Evolutionary conservation across 1,140 invertebrate species (phyloP), one percentile per base, ranked within the genome.

Genomic region (Micrasema minimum): DNA sequence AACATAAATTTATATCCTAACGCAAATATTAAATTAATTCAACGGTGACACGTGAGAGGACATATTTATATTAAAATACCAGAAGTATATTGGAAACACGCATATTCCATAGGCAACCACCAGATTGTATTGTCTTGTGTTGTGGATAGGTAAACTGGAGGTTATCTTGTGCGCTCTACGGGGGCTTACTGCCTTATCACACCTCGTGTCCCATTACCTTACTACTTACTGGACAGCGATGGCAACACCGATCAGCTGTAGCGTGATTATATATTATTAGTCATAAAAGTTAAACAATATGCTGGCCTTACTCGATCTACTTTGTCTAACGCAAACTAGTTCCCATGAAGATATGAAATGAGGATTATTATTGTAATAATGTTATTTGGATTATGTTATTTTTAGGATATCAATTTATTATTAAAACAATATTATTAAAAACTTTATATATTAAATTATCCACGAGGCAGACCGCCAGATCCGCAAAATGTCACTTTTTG

Each of bases 51-150:
- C 61, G 65, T 72, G 73, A 55, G 43, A 75, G 26, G 26, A 31
- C 26, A 74, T 75, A 66, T 74, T 31, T 74, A 69, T 72, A 71
- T 64, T 23, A 74, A 68, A 41, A 74, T 65, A 73, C 50, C 31
- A 64, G 50, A 68, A 71, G 64, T 65, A 43, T 57, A 74, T 45
- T 72, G 59, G 64, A 55, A 68, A 69, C 69, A 69, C 43, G 69
- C 66, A 75, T 55, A 22, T 69, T 69, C 71, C 61, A 61, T 75
- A 72, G 69, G 64, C 69, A 12, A 71, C 45, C 65, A 64, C 67
- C 23, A 23, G 22, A 69, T 57, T 69, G 57, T 69, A 62, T 64
- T 51, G 38, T 38, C 35, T 62, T 69, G 50, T 53, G 65, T 50
- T 67, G 65, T 51, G 37, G 26, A 37, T 66, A 16, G 18, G 37